Evolutionary conservation across 2,888 invertebrate species (phyloP), one percentile per base, ranked within the genome.

Genomic region (Bellardia bayeri): DNA sequence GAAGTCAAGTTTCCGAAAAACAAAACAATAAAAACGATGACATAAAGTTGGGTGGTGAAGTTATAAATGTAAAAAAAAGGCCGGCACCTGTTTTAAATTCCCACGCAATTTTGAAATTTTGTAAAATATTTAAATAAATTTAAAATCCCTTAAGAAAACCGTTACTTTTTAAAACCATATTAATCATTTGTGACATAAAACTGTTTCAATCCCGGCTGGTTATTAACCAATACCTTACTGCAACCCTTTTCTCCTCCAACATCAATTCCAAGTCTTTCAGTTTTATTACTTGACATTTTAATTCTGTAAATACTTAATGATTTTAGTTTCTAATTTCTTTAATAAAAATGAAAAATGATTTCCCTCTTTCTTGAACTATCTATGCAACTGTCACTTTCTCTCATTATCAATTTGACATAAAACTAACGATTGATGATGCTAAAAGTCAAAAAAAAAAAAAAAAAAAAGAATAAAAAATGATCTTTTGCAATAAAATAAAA

Each of bases 291-390:
- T 37, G 5, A 37, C 37, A 37, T 37, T 6, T 37, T 37, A 5
- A 37, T 37, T 5, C 37, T 37, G 6, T 5, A 37, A 37, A 37
- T 37, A 37, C 37, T 37, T 37, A 37, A 37, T 37, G 37, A 37
- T 51, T n/a, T 51, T 13, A 23, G 5, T 51, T 14, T 4, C 13
- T n/a, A n/a, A 4, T n/a, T 14, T 6, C 51, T n/a, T 16, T 61
- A 87, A 23, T 23, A 23, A 23, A 23, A 76, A 87, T 87, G 87
- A 87, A 51, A 87, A 87, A 87, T 87, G 83, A 80, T n/a, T n/a
- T 51, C 9, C 11, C 45, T 45, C 42, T n/a, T n/a, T 45, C 45
- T 9, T 45, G 11, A 37, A 37, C 37, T 37, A 37, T 37, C 37
- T 37, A 37, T 37, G 6, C 37, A 37, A 37, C 37, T 45, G 45